Evolutionary conservation across 2,113 vertebrate species (phyloP).

Genomic region (Bos taurus): DNA sequence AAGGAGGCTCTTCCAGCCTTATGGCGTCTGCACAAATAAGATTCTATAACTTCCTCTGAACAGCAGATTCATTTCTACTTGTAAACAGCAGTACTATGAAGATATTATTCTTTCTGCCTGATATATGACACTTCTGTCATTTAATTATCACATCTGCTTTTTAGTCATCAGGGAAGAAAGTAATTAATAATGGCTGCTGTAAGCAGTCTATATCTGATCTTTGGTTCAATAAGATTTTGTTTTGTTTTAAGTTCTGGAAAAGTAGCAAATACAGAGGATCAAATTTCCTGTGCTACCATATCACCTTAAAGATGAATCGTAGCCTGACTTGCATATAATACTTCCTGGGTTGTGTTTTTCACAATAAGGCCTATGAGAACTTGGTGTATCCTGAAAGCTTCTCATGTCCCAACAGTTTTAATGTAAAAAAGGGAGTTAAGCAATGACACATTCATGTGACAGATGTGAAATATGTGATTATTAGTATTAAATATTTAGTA

Average conservation of each 20-base stretch:
- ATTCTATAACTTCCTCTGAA: neutral
- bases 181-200: conserved; percentile 24
- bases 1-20: neutral
- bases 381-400: neutral
- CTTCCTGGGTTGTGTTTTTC: neutral
- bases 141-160: conserved; percentile 39
- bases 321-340: neutral
- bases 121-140: neutral
- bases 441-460: neutral
- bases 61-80: neutral
- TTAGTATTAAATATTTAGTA: neutral
- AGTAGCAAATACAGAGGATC: neutral
- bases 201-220: neutral
- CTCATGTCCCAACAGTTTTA: neutral
- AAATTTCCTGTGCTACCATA: neutral
- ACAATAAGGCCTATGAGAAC: neutral
- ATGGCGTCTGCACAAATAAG: neutral
- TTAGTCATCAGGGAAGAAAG: neutral
- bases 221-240: neutral
- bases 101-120: neutral
- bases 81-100: neutral
- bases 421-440: neutral
- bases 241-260: neutral
- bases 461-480: neutral
- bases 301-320: neutral